Evolutionary conservation across 2,888 invertebrate species (phyloP).

Genomic region (Caenorhabditis wallacei): DNA sequence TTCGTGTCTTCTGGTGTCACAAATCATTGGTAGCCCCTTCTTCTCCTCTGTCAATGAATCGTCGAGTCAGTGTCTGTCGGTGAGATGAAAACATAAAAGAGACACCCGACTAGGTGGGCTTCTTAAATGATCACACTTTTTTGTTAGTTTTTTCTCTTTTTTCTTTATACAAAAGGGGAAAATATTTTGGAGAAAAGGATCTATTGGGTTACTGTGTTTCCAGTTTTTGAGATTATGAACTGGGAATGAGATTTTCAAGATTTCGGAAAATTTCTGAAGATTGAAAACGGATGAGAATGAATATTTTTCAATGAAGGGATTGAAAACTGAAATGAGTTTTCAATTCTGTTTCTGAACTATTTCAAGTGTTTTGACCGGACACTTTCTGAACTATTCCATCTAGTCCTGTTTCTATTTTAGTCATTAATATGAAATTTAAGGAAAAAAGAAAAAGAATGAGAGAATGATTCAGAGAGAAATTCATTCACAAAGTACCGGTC

Average conservation of each 20-base stretch:
- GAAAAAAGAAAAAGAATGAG: neutral
- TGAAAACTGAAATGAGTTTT: neutral
- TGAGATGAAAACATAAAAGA: constrained; percentile 56
- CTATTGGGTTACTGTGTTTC: constrained; percentile 4
- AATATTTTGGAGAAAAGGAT: neutral
- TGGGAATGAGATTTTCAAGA: neutral
- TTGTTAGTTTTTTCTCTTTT: constrained; percentile 8
- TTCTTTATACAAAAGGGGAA: neutral
- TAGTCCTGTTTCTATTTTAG: neutral
- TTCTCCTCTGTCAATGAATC: constrained; percentile 12
- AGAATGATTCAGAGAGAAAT: constrained; percentile 37
- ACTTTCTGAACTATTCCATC: neutral
- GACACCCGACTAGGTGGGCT: constrained; percentile 45
- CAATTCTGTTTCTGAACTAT: neutral
- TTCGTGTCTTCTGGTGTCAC: constrained; percentile 49
- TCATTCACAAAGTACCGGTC: constrained; percentile 56
- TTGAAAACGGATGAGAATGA: too few relatives aligned
- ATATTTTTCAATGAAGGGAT: neutral
- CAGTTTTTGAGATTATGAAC: constrained; percentile 13
- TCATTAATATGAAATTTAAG: neutral
- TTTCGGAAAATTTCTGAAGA: neutral
- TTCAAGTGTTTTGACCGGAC: neutral
- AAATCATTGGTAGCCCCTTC: constrained; percentile 43
- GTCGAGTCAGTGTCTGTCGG: constrained; percentile 35
- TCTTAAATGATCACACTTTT: constrained; percentile 39